phyloP scores from a whole-genome alignment of 1,140 invertebrate genomes.

The Lepidotrigona ventralis region DNA sequence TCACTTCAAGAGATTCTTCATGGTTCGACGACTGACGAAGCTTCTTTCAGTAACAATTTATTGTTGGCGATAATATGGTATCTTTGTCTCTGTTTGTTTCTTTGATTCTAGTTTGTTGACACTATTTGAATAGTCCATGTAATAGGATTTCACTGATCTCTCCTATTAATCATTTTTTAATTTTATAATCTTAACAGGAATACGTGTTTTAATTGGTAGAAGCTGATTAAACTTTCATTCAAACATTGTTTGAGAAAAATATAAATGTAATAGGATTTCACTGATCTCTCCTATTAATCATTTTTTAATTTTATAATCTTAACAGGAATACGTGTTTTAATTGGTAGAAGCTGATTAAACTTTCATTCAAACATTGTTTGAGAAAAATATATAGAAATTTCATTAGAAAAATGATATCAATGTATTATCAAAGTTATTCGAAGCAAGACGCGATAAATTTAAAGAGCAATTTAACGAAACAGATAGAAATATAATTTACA shows the following conservation, averaged over 20 bases:
- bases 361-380: neutral
- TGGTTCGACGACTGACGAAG: neutral
- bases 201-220: neutral
- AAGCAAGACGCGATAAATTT: neutral
- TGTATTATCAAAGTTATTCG: neutral
- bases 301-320: no score
- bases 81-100: neutral
- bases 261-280: neutral
- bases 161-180: neutral
- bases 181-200: neutral
- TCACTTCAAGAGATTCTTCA: neutral
- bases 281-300: neutral
- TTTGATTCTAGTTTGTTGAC: neutral
- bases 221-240: neutral
- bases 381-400: neutral
- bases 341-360: neutral
- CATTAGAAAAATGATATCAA: neutral
- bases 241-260: no score
- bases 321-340: neutral
- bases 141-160: neutral
- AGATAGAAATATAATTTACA: neutral
- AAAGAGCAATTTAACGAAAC: neutral
- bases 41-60: neutral
- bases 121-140: neutral
- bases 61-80: neutral